Evolutionary conservation across 2,797 vertebrate species (phyloP).

Genomic region (Hipposideros larvatus): DNA sequence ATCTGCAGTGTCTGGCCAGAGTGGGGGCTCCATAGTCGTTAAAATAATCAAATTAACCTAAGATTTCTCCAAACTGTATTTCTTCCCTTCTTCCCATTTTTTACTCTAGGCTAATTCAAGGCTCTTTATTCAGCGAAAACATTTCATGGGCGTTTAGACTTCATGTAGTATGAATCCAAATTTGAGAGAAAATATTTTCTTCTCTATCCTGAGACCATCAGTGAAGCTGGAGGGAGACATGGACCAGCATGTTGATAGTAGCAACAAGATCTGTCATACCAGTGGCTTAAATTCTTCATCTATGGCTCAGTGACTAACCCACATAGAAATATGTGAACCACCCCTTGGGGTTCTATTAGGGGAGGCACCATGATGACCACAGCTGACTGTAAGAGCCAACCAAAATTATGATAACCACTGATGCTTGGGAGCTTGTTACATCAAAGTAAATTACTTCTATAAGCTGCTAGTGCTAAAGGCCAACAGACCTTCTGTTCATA

Average conservation of each 20-base stretch:
- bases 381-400: not conserved
- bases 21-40: not conserved
- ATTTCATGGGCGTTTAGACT: not conserved
- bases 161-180: not conserved
- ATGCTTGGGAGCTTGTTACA: conserved; percentile 28
- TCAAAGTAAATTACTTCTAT: conserved; percentile 46
- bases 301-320: not conserved
- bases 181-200: not conserved
- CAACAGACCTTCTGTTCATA: not conserved
- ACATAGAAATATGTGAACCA: conserved; percentile 12
- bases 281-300: not conserved
- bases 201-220: not conserved
- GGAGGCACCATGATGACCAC: conserved; percentile 45
- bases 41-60: not conserved
- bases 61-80: not conserved
- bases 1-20: not conserved
- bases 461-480: conserved; percentile 12
- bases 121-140: not conserved
- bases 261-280: not conserved
- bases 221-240: not conserved
- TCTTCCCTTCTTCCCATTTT: conserved; percentile 12
- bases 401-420: conserved; percentile 47
- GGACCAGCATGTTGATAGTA: not conserved
- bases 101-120: not conserved
- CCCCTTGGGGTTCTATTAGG: conserved; percentile 11